Evolutionary conservation across 2,113 vertebrate genomes (phyloP), one percentile per base, ranked within the genome.

Genomic region (Tragelaphus scriptus): DNA sequence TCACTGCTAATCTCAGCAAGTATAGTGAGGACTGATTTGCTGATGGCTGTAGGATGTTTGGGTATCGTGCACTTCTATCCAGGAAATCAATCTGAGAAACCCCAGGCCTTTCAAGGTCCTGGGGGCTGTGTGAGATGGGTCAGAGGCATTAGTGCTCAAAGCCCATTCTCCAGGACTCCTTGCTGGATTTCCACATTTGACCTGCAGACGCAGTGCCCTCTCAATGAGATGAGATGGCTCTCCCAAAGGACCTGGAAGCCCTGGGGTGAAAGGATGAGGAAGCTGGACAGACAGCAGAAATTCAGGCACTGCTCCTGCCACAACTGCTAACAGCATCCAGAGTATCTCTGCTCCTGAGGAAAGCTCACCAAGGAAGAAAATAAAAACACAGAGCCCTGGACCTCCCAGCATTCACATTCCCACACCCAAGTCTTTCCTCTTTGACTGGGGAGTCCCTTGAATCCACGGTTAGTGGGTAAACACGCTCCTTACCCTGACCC

Each of bases 301-400:
- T 15, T 25, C 26, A 77, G 4, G n/a, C n/a, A 32, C 30, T 1
- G 2, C 44, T 40, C 1, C 4, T 4, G 65, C 49, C 28, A 4
- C 13, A 2, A 6, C 23, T n/a, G 26, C 23, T 14, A 4, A 40
- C 1, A 75, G 65, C 25, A 30, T 14, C 6, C n/a, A 63, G 7
- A 17, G 63, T 4, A 28, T 32, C 26, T 55, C 58, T 49, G 82
- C 19, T 44, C 55, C 58, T 0, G 23, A 63, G 85, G 49, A 61
- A 71, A 80, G 85, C 16, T 28, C 9, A 6, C 1, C 36, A 3
- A 4, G 7, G 53, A 90, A 17, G 47, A 23, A 13, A 23, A 5
- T 6, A 25, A 53, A 40, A 25, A n/a, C 0, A 9, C 28, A n/a
- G 55, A 26, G 21, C 26, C 65, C 56, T 11, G 3, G 0, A 0